These are phyloP conservation scores for Aleiodes testaceus DNA, from an alignment of 2,888 invertebrate species.

Conservation along the genomic window DNA sequence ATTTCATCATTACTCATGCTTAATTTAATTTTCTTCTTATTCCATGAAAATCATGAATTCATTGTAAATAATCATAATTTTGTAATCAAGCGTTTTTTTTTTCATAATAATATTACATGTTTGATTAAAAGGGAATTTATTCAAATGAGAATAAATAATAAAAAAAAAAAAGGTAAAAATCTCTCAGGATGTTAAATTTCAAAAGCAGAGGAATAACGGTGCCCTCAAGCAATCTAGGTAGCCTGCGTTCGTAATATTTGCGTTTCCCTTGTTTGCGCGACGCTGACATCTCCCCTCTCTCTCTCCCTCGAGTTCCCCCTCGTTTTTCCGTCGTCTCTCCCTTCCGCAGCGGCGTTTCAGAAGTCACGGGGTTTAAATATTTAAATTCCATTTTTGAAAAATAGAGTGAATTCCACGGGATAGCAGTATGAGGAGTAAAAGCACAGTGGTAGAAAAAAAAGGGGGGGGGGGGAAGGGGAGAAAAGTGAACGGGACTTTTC, in stretches of 20 bases:
- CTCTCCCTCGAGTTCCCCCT: slow-evolving; percentile 1
- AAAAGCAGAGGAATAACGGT: slow-evolving; percentile 37
- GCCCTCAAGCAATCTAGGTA: slow-evolving; percentile 52
- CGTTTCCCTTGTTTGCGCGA: slow-evolving; percentile 59
- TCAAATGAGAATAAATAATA: slow-evolving; percentile 2
- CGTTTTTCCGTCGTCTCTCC: no score
- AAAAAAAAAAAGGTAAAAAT: background rate
- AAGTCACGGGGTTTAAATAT: slow-evolving; percentile 60
- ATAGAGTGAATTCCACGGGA: slow-evolving; percentile 48
- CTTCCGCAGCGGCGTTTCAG: slow-evolving; percentile 43
- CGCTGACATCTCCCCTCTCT: slow-evolving; percentile 49
- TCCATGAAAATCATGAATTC: no score
- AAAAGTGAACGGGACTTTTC: slow-evolving; percentile 28
- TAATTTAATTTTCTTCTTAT: no score
- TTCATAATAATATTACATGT: slow-evolving; percentile 2
- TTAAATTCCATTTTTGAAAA: slow-evolving; percentile 64
- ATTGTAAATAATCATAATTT: no score
- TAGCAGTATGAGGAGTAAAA: slow-evolving; percentile 24
- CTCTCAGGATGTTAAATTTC: slow-evolving; percentile 28
- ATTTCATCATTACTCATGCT: no score
- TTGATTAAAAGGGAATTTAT: background rate
- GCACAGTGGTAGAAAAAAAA: slow-evolving; percentile 25
- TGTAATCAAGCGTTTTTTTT: background rate
- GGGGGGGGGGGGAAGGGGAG: slow-evolving; percentile 8
- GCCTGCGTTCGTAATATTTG: slow-evolving; percentile 60